These are phyloP conservation scores for Pseudomugil tenellus DNA, from an alignment of 2,797 vertebrate genomes.

Conservation along the genomic window DNA sequence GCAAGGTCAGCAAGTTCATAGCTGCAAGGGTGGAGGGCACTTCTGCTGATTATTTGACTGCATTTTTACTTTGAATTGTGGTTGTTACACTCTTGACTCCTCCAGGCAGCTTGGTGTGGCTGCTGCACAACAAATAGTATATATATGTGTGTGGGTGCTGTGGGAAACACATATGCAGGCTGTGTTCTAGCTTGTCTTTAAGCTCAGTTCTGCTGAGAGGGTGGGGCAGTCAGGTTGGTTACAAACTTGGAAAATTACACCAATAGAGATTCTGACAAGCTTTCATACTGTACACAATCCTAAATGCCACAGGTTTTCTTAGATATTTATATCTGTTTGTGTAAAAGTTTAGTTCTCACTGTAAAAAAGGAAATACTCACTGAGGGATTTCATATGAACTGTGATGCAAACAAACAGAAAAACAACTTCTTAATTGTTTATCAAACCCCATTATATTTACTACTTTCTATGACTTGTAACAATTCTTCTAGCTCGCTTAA, in stretches of 20 bases:
- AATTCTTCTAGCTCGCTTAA: neutral
- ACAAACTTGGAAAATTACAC: constrained; percentile 47
- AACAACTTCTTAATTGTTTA: constrained; percentile 9
- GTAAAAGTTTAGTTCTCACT: neutral
- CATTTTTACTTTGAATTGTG: constrained; percentile 32
- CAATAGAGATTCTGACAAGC: constrained; percentile 12
- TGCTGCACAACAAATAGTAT: constrained; percentile 32
- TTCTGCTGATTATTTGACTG: constrained; percentile 24
- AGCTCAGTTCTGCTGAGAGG: constrained; percentile 24
- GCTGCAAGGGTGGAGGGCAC: constrained; percentile 9
- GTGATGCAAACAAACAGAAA: neutral
- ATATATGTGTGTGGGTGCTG: constrained; percentile 35
- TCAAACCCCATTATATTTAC: neutral
- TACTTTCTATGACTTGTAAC: too few relatives aligned
- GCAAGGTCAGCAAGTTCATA: constrained; percentile 38
- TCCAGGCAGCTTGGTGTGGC: constrained; percentile 36
- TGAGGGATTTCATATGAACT: neutral
- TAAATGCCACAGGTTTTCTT: constrained; percentile 8
- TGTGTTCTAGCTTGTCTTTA: constrained; percentile 66
- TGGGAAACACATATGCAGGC: constrained; percentile 61
- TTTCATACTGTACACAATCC: neutral
- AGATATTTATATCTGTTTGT: neutral
- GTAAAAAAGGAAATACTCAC: neutral
- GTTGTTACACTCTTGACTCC: constrained; percentile 34
- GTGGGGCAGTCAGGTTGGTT: constrained; percentile 25